Base-by-base conservation (phyloP, 2,113 vertebrate species). In the Marcusenius ussheri region DNA sequence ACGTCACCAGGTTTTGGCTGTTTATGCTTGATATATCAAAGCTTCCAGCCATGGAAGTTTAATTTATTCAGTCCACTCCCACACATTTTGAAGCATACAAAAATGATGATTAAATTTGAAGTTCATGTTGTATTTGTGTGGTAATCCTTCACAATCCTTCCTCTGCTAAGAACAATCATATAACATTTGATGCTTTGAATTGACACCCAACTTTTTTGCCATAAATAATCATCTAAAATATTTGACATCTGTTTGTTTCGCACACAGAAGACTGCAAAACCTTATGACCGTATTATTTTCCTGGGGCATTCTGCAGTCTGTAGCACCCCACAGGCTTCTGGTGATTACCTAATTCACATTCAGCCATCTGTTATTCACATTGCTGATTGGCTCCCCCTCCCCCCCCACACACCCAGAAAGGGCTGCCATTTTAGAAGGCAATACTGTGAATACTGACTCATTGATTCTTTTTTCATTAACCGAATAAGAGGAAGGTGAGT, bases 401-500 rank as follows among this genome's bases (percentile, higher is more conserved):
- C 53, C 83, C 74, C 27, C 45, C 90, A 31, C 66, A 24, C 89
- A 83, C 62, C 87, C 86, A 91, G 35, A 70, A 27, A 53, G 19
- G 83, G 39, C 46, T 88, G 74, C 89, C 49, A 84, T 92, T 92
- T 94, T 93, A 91, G 89, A 93, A 94, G 93, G 92, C 92, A 77
- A 19, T 77, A 24, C 94, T 91, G 94, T 93, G 93, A 93, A 95
- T 95, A 66, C 83, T 93, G 94, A 94, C 91, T 91, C 92, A 93
- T 90, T 94, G 94, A 94, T 95, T 89, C 50, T 89, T 95, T 95
- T 96, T 95, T 94, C 94, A 93, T 94, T 93, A 92, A 87, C 89
- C 91, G 93, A 93, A 95, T 87, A 70, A 94, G 93, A 92, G 94
- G 93, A 94, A 94, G 93, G 91, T 94, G 94, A 94, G 94, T 94